Evolutionary conservation across 2,888 invertebrate species (phyloP).

Genomic region (Cheilosia urbana): DNA sequence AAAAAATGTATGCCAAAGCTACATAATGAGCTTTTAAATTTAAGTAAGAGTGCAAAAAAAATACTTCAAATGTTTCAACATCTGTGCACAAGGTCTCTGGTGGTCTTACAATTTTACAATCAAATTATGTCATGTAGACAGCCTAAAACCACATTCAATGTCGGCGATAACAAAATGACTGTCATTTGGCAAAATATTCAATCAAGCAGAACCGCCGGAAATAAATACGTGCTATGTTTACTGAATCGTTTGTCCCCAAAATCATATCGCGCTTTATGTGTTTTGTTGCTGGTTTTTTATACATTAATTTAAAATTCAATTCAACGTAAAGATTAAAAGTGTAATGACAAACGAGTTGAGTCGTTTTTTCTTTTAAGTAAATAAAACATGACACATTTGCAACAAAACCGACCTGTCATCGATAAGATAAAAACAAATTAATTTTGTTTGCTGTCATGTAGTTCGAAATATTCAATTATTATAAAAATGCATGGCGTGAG

Average conservation of each 20-base stretch:
- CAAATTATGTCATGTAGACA: slow-evolving; percentile 34
- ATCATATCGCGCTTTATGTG: slow-evolving; percentile 2
- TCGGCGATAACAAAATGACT: background rate
- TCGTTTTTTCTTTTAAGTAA: background rate
- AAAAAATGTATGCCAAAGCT: background rate
- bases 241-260: slow-evolving; percentile 1
- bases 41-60: background rate
- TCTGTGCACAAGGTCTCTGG: background rate
- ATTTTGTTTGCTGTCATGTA: background rate
- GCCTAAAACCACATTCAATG: slow-evolving; percentile 7
- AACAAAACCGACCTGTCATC: background rate
- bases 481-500: too few species aligned
- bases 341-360: slow-evolving; percentile 24
- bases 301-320: slow-evolving; percentile 15
- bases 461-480: too few species aligned
- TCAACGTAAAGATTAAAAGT: slow-evolving; percentile 12
- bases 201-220: slow-evolving; percentile 21
- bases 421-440: slow-evolving; percentile 15
- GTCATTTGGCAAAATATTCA: slow-evolving; percentile 7
- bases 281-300: background rate
- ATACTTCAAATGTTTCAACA: background rate
- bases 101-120: slow-evolving; percentile 9
- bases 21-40: background rate
- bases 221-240: slow-evolving; percentile 32
- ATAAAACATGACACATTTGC: slow-evolving; percentile 15